Base-by-base conservation (phyloP, 1,140 invertebrate species). In the Cherax quadricarinatus region DNA sequence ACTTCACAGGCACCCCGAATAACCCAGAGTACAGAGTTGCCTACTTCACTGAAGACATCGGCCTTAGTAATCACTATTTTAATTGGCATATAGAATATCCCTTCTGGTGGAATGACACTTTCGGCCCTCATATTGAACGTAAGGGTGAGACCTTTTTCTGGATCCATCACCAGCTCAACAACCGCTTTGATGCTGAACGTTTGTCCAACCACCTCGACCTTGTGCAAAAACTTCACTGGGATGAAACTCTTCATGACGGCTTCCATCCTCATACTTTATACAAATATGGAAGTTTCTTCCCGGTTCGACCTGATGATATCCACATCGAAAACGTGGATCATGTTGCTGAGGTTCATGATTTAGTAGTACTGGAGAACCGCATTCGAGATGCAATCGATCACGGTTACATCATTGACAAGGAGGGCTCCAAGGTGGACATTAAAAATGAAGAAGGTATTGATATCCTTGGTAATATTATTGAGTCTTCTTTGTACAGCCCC, bases 31-130 rank as follows among this genome's bases (percentile, higher is more conserved):
- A 91, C 14, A 48, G 53, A 21, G 83, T 91, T 48, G 89, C 89
- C 70, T 91, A 91, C 73, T 91, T 91, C 83, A 82, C 70, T 41
- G 89, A 91, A 51, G 89, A 91, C 21, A 75, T 75, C 6, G 70
- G 70, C 24, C 70, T 75, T n/a, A 75, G 70, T 30, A 30, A 24
- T n/a, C 89, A 91, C 83, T 82, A 91, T 73, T 53, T 91, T 10
- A 86, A 60, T 62, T 91, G 89, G 89, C 89, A 89, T 21, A 73
- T 89, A 60, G 88, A 89, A 41, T 89, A 82, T 62, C 88, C 88
- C 21, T 89, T 89, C 89, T 91, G 89, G 89, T 91, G 89, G 89
- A 48, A 66, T n/a, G 89, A 91, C 41, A 49, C 62, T 21, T 62
- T 60, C 48, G 24, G 49, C 30, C 57, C 60, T 78, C 82, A 84